phyloP scores from a whole-genome alignment of 2,113 vertebrate species.

The Bombycilla garrulus region DNA sequence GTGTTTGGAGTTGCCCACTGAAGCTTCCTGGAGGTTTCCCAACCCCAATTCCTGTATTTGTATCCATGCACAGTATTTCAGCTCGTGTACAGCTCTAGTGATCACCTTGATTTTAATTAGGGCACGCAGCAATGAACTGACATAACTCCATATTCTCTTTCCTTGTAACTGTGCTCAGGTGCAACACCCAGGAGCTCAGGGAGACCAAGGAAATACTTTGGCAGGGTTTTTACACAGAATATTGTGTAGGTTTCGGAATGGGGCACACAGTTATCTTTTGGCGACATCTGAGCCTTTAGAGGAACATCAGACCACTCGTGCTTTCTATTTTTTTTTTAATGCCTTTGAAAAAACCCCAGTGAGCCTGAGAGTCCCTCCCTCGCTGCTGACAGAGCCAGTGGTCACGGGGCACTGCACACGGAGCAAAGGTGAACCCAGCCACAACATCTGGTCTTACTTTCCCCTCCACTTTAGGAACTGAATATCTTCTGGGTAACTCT shows the following conservation, averaged over 20 bases:
- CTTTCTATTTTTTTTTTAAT: not conserved
- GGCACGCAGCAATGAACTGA: not conserved
- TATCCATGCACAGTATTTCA: not conserved
- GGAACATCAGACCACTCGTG: not conserved
- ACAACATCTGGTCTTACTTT: constrained; percentile 8
- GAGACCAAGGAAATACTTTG: not conserved
- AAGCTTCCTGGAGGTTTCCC: constrained; percentile 56
- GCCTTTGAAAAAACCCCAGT: not conserved
- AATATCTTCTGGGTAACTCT: constrained; percentile 8
- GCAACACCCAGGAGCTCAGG: not conserved
- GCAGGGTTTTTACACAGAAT: not conserved
- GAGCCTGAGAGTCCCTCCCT: not conserved
- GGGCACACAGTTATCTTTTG: not conserved
- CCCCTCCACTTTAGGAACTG: not conserved
- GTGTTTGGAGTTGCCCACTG: not conserved
- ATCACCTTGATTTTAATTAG: constrained; percentile 35
- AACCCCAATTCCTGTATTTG: not conserved
- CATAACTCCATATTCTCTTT: not conserved
- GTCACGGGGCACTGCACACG: not conserved
- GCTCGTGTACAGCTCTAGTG: not conserved
- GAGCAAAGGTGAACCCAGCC: not conserved
- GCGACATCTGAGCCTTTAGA: not conserved
- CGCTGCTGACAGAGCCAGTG: not conserved
- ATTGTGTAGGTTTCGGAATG: not conserved
- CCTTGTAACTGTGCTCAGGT: not conserved